Evolutionary conservation across 1,140 invertebrate genomes (phyloP).

Genomic region (Vollenhovia emeryi): DNA sequence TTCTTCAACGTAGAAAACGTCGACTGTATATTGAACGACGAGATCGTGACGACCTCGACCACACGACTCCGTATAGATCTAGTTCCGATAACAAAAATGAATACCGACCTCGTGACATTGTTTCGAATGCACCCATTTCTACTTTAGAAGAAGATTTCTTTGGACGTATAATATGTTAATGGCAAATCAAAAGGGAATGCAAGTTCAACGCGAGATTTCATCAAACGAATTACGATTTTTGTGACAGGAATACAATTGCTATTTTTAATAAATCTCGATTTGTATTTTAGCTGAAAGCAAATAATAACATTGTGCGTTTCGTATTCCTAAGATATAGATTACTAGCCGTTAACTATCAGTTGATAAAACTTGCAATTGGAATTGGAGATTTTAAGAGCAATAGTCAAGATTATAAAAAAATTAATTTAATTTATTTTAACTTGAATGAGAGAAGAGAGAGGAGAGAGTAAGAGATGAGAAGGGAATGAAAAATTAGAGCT

Average conservation of each 20-base stretch:
- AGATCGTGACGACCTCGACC: slow-evolving; percentile 11
- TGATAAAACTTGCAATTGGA: background rate
- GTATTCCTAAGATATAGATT: background rate
- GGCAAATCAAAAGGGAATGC: background rate
- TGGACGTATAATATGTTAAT: background rate
- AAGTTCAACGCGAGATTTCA: background rate
- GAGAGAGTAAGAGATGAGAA: too few relatives aligned
- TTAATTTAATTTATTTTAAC: too few relatives aligned
- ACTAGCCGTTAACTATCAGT: background rate
- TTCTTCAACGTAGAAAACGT: slow-evolving; percentile 32
- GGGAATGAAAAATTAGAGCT: too few relatives aligned
- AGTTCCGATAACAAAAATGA: background rate
- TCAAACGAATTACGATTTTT: background rate
- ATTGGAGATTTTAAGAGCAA: background rate
- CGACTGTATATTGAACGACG: background rate
- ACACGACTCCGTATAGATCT: background rate
- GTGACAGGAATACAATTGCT: background rate
- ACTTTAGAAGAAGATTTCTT: background rate
- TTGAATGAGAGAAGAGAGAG: too few relatives aligned
- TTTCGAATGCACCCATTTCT: background rate
- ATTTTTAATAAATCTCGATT: background rate
- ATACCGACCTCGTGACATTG: background rate
- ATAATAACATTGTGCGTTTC: background rate
- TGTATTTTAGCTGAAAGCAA: background rate
- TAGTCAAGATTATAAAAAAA: background rate